These are phyloP conservation scores for Xenopus borealis DNA, from an alignment of 2,113 vertebrate species.

Conservation along the genomic window DNA sequence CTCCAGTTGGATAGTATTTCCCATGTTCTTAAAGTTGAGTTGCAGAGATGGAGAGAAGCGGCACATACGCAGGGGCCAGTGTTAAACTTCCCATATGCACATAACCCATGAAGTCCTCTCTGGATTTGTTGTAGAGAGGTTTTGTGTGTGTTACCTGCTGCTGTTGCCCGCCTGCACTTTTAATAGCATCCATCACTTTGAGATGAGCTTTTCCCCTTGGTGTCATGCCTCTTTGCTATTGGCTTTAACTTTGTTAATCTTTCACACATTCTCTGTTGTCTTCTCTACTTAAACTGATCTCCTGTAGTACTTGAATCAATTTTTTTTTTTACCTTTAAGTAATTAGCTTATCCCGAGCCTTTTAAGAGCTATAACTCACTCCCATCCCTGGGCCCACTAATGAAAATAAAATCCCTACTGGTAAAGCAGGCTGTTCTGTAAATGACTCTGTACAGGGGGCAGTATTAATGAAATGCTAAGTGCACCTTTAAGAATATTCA, in stretches of 20 bases:
- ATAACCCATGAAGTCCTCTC: too few relatives aligned
- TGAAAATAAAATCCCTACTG: constrained; percentile 39
- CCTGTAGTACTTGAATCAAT: background rate
- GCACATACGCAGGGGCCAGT: too few relatives aligned
- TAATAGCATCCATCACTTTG: background rate
- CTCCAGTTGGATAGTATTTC: too few relatives aligned
- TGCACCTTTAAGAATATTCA: constrained; percentile 32
- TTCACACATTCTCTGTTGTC: background rate
- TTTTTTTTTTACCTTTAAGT: background rate
- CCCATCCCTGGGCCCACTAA: constrained; percentile 12
- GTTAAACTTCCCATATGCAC: too few relatives aligned
- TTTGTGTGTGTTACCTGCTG: too few relatives aligned
- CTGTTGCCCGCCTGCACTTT: background rate
- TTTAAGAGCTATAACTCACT: constrained; percentile 11
- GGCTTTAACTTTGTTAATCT: too few relatives aligned
- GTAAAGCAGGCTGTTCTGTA: constrained; percentile 23
- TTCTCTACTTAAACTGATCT: background rate
- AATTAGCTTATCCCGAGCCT: constrained; percentile 12
- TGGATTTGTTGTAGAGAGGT: too few relatives aligned
- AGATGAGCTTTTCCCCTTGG: background rate
- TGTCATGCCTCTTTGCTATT: too few relatives aligned
- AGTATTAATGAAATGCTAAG: constrained; percentile 37
- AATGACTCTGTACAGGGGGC: constrained; percentile 44
- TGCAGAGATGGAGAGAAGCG: too few relatives aligned
- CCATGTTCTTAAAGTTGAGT: too few relatives aligned